Base-by-base conservation (phyloP, 1,140 invertebrate species). In the Solenopsis invicta region DNA sequence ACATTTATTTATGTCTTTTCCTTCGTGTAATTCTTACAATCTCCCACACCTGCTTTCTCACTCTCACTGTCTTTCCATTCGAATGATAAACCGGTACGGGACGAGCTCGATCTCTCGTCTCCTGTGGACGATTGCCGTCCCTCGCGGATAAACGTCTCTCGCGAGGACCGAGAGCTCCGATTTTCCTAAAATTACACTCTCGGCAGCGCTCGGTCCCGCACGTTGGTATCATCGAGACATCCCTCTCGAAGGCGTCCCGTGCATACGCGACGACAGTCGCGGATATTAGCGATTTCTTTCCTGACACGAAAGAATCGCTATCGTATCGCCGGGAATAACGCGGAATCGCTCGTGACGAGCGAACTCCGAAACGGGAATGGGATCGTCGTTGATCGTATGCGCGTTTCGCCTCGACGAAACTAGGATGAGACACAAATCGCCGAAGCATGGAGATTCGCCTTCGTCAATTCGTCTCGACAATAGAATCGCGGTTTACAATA, bases 1-100 rank as follows among this genome's bases (percentile, higher is more conserved):
- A 95, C 93, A 94, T 95, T 95, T 95, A 94, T 94, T 94, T 89
- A 88, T 93, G 92, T 94, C 91, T 93, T 91, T 92, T 94, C 41
- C 41, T 50, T 64, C 72, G 72, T 91, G 88, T 89, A 92, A 91
- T 89, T 92, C 82, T 92, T 89, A 91, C 87, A 88, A 90, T 92
- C 87, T 77, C 50, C 16, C 50, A 34, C 21, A 12, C 21, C 45
- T 48, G 69, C 45, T 75, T 89, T 82, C 54, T 50, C 48, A 48
- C 34, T 67, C 41, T 56, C 45, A 37, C 41, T 59, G 61, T 78
- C 88, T 89, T 52, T 71, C 41, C 84, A 62, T 89, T 89, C 56
- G 45, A 88, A 88, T 85, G 50, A 67, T 86, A 87, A 88, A 87
- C 29, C 56, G 52, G 71, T 74, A 88, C 87, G 88, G 84, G 80